Evolutionary conservation across 2,888 invertebrate genomes (phyloP), one percentile per base, ranked within the genome.

Genomic region (Cerastis rubricosa): DNA sequence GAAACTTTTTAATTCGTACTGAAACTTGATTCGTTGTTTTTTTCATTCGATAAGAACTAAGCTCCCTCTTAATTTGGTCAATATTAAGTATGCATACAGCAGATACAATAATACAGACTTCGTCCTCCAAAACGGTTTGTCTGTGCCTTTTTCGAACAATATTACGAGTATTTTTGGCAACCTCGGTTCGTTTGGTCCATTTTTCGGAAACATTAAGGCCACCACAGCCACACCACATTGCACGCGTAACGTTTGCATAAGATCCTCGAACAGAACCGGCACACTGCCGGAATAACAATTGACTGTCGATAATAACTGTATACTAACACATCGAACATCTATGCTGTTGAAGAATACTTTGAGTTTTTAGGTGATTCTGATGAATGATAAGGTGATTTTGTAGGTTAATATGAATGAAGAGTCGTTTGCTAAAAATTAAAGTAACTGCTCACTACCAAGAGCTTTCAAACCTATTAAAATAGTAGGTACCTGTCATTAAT

Each of bases 241-340:
- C 65, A 81, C 85, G 83, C 89, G 90, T 93, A 93, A 94, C 90
- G 91, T 90, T 95, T 95, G 93, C 95, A 93, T 93, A 95, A 95
- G 90, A 90, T 88, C 87, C 89, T 91, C 88, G 86, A 74, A 83
- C 85, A 85, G 87, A 85, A 83, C 81, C 79, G 82, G 77, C 77
- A 89, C 92, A 88, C 86, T 83, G 74, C 78, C 84, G 54, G 95
- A 93, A 95, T 95, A 92, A 86, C 85, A 94, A 94, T 88, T 76
- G 88, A 78, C 74, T 45, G 75, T 74, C 47, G 75, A 76, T 74
- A 43, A 76, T 78, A 86, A 74, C 84, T 78, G 83, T 80, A 61
- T 64, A 29, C 25, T 25, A 12, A n/a, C 22, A 45, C 35, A 63
- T 29, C 29, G 43, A 72, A 63, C 63, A 63, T 12, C 17, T 74